Base-by-base conservation (phyloP, 2,888 invertebrate species). In the Cerastis rubricosa region DNA sequence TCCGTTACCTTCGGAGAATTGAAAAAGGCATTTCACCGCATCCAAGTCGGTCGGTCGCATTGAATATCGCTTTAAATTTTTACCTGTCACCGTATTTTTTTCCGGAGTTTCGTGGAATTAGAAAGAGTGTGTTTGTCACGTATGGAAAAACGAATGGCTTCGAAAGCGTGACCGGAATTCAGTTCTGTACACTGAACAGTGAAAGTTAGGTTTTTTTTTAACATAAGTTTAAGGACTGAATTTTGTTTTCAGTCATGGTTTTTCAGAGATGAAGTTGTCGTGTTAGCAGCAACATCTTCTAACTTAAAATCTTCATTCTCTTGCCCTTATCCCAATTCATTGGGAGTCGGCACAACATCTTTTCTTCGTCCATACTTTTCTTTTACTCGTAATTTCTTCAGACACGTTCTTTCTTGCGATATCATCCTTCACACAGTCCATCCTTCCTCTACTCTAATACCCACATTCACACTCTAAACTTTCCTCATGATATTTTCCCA, bases 21-120 rank as follows among this genome's bases (percentile, higher is more conserved):
- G 90, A 90, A 93, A 92, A 91, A 87, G 89, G 90, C 86, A 90
- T 90, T 89, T 90, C 86, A 81, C 84, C 83, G 89, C 88, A 87
- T 85, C 77, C 69, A 78, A 80, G 80, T 61, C 83, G 72, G 65
- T 71, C 57, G 67, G 81, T 85, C 69, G 86, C 84, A 78, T 85
- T 83, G 81, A 83, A 87, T 88, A 85, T 85, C 54, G 74, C 71
- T 86, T 85, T 87, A 83, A 83, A 74, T 68, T 82, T 80, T 76
- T 79, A 80, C 75, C 76, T 80, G 74, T 74, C 78, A 74, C 66
- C 72, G 51, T 69, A 73, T 72, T 82, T 73, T 85, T 80, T 80
- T 29, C 45, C 1, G 17, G 4, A 74, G 65, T 59, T 73, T 67
- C 54, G 49, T 29, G 35, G 57, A 64, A 78, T 80, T 78, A 72